Evolutionary conservation across 1,140 invertebrate species (phyloP), one percentile per base, ranked within the genome.

Genomic region (Papilio helenus): DNA sequence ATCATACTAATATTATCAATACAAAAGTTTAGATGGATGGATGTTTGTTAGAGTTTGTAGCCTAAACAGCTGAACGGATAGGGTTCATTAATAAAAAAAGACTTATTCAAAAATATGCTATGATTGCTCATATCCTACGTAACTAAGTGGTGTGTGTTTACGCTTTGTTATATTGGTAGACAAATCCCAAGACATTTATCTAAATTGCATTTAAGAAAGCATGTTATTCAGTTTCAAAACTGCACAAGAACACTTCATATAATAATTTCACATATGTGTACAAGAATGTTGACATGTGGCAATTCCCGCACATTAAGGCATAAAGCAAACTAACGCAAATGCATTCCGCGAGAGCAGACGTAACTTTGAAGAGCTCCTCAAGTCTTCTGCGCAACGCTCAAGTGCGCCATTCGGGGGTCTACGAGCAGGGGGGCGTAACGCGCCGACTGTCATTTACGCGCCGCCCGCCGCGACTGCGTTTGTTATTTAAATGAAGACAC

Each of bases 281-380:
- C 20, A 61, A 26, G 10, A 68, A 68, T 68, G 61, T 68, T 68
- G 23, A 34, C 61, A 68, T 68, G 26, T 68, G 61, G 61, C 26
- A 68, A 68, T 68, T 68, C 14, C 61, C 26, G 12, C 61, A 68
- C 26, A 68, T 68, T 68, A 68, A 26, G 26, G 61, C 4, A 68
- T 68, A 68, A 68, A 68, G 61, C 14, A 68, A 68, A 68, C 61
- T 68, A 68, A 68, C 61, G 61, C 61, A 68, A 29, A 68, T 68
- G 61, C 61, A 68, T 68, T 68, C 61, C 61, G 14, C 26, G 26
- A 34, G 23, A 18, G 23, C 26, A 26, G 61, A 68, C 61, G 61
- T 74, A 23, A 49, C n/a, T 74, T 74, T 74, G 39, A 26, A 73
- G 72, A 46, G 72, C 20, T 74, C 72, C 72, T 74, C 72, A 74